These are phyloP conservation scores for Agonopterix alstromeriana DNA, from an alignment of 2,888 invertebrate species.

Conservation along the genomic window DNA sequence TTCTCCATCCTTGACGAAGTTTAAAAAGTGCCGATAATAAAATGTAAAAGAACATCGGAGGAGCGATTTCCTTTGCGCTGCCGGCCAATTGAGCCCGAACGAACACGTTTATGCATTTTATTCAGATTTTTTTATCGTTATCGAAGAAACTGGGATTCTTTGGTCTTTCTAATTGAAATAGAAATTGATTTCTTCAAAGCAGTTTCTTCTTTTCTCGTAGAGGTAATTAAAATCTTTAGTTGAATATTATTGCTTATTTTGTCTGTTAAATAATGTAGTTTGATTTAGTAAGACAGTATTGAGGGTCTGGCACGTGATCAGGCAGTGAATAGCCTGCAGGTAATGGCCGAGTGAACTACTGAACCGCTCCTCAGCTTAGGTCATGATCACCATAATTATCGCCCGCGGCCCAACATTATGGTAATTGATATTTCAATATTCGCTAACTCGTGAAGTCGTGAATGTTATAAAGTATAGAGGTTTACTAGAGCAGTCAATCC, in stretches of 20 bases:
- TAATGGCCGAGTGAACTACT: conserved; percentile 2
- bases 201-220: no score
- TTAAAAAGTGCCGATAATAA: conserved; percentile 4
- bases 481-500: no score
- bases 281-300: not conserved
- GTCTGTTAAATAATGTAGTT: no score
- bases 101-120: conserved; percentile 9
- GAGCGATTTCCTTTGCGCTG: conserved; percentile 6
- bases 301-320: conserved; percentile 1
- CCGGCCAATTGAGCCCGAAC: conserved; percentile 9
- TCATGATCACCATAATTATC: conserved; percentile 6
- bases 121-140: not conserved
- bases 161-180: not conserved
- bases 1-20: conserved; percentile 3
- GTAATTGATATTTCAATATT: conserved; percentile 1
- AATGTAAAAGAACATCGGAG: conserved; percentile 4
- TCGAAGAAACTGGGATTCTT: not conserved
- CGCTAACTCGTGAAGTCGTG: conserved; percentile 3
- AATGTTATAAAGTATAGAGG: not conserved
- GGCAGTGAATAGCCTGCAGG: not conserved
- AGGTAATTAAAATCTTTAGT: no score
- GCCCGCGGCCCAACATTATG: conserved; percentile 3
- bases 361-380: conserved; percentile 1
- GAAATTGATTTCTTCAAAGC: no score
- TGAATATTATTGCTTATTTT: no score